Evolutionary conservation across 2,797 vertebrate species (phyloP).

Genomic region (Xerus rutilus): DNA sequence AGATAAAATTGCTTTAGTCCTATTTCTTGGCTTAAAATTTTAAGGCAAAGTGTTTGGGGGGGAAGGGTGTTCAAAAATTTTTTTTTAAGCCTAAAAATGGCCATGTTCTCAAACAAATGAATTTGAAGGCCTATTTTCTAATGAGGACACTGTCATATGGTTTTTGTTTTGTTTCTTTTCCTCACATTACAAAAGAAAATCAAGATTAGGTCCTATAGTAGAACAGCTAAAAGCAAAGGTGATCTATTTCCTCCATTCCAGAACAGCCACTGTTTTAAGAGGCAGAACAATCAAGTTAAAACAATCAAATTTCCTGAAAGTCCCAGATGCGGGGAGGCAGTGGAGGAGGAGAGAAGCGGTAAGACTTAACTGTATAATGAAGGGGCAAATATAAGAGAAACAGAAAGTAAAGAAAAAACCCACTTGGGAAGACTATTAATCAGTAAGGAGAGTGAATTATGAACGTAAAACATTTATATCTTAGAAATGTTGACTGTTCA

Average conservation of each 20-base stretch:
- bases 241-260: not conserved
- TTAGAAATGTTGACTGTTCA: not conserved
- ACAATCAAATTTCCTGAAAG: not conserved
- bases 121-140: not conserved
- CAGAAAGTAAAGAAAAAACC: not conserved
- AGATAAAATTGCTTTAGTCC: constrained; percentile 5
- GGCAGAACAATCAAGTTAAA: not conserved
- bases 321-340: not conserved
- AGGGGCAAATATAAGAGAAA: not conserved
- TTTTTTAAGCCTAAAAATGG: not conserved
- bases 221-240: not conserved
- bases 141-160: not conserved
- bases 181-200: constrained; percentile 25
- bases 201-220: not conserved
- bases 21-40: constrained; percentile 3
- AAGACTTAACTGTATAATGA: not conserved
- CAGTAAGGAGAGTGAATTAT: not conserved
- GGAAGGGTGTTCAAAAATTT: not conserved
- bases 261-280: not conserved
- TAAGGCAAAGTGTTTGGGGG: not conserved
- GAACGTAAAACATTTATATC: not conserved
- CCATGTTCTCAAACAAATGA: not conserved
- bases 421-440: not conserved
- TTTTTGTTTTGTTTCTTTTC: not conserved
- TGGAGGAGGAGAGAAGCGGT: not conserved